phyloP scores from a whole-genome alignment of 1,140 invertebrate species.

The Drosophila tropicalis region DNA sequence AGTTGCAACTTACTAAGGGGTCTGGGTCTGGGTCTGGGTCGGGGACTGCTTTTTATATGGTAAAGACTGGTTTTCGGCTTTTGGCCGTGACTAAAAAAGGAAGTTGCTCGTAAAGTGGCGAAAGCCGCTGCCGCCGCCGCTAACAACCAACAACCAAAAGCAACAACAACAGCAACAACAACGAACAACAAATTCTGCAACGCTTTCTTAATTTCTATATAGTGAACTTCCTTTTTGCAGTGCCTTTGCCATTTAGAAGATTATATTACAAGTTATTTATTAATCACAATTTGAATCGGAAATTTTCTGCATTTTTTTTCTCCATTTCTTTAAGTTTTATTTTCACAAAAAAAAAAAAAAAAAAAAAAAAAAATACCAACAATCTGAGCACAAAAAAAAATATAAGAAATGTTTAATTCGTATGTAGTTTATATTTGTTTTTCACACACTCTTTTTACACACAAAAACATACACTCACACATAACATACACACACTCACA shows the following conservation, averaged over 20 bases:
- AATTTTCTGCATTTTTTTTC: conserved; percentile 26
- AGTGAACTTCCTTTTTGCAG: conserved; percentile 13
- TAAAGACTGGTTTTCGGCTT: conserved; percentile 61
- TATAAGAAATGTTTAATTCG: background rate
- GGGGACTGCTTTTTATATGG: conserved; percentile 19
- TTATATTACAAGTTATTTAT: background rate
- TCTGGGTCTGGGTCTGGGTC: conserved; percentile 30
- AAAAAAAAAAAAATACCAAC: background rate
- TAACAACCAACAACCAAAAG: conserved; percentile 23
- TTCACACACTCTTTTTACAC: conserved; percentile 27
- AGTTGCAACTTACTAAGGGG: conserved; percentile 12
- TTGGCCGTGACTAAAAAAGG: conserved; percentile 70
- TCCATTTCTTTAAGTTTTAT: conserved; percentile 19
- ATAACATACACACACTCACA: background rate
- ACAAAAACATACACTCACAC: background rate
- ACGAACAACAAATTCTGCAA: conserved; percentile 37
- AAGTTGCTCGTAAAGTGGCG: conserved; percentile 78
- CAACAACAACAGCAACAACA: conserved; percentile 30
- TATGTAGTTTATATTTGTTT: conserved; percentile 8
- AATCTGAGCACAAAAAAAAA: background rate
- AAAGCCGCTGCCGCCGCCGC: conserved; percentile 55
- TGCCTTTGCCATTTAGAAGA: background rate
- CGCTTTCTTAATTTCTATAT: conserved; percentile 54
- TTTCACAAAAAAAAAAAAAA: conserved; percentile 12
- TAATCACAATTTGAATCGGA: conserved; percentile 19